Evolutionary conservation across 2,888 invertebrate species (phyloP).

Genomic region (Drosophila ustulata): DNA sequence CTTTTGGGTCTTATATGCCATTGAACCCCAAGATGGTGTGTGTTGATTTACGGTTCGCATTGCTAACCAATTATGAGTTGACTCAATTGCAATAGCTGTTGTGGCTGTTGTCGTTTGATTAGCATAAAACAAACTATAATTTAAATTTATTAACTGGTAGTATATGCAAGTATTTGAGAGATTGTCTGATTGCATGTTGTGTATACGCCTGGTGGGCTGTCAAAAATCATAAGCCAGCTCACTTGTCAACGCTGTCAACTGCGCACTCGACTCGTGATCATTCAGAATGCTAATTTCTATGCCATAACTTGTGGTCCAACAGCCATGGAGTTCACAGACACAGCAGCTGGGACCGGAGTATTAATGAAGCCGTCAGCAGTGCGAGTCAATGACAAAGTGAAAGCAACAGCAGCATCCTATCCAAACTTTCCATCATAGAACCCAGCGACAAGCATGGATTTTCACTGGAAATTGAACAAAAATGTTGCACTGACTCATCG

Average conservation of each 20-base stretch:
- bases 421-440: slow-evolving; percentile 24
- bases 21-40: slow-evolving; percentile 53
- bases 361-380: slow-evolving; percentile 83
- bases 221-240: slow-evolving; percentile 79
- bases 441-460: slow-evolving; percentile 8
- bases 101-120: slow-evolving; percentile 46
- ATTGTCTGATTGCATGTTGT: slow-evolving; percentile 49
- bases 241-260: slow-evolving; percentile 79
- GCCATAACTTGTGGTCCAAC: slow-evolving; percentile 35
- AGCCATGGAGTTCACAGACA: background rate
- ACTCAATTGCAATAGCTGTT: slow-evolving; percentile 48
- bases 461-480: background rate
- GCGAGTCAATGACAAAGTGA: slow-evolving; percentile 67
- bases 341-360: slow-evolving; percentile 40
- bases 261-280: slow-evolving; percentile 54
- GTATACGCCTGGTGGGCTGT: slow-evolving; percentile 74
- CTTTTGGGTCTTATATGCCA: slow-evolving; percentile 57
- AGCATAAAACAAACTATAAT: slow-evolving; percentile 70
- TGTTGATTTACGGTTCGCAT: slow-evolving; percentile 55
- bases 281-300: slow-evolving; percentile 52
- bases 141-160: slow-evolving; percentile 48
- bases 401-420: slow-evolving; percentile 40
- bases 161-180: slow-evolving; percentile 24
- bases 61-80: slow-evolving; percentile 59
- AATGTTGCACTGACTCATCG: slow-evolving; percentile 64